Base-by-base conservation (phyloP, 2,888 invertebrate genomes). In the Drosophila borborema region DNA sequence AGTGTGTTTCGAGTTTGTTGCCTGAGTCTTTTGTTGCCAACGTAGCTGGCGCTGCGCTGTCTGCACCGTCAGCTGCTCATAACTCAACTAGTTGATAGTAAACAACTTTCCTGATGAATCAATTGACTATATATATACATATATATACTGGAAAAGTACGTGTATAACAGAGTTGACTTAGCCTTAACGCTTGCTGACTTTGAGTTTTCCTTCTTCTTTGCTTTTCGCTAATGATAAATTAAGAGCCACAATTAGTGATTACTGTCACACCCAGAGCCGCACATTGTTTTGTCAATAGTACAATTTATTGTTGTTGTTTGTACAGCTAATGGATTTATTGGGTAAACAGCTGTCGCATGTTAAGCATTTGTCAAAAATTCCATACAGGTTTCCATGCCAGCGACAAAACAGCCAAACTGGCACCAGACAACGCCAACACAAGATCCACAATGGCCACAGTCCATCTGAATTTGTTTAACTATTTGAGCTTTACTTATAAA, bases 271-370 rank as follows among this genome's bases (percentile, higher is more conserved):
- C 84, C 87, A 74, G 59, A 59, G 62, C 28, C n/a, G 40, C 45
- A 65, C 81, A 74, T 83, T 86, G 79, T 74, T 86, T 79, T 75
- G 78, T 76, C 83, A 74, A 82, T 88, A 74, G 71, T 64, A 67
- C 67, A 79, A 77, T 69, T 70, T 72, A 74, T 79, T 77, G 59
- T 55, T 68, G 77, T 70, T 84, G 72, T 86, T 86, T 86, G 80
- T 67, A 76, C 80, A 86, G 87, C 82, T 86, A 86, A 89, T 86
- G 86, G 89, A 89, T 84, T 89, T 89, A 86, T 87, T 87, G 76
- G 81, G 85, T 89, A 86, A 89, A 86, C 79, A 84, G 81, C 81
- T 85, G 85, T 88, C 85, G 83, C 81, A 86, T 86, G 79, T 86
- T 85, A 72, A 75, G 69, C 84, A 89, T 85, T 88, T 88, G 83